Evolutionary conservation across 2,888 invertebrate genomes (phyloP).

Genomic region (Drosophila ustulata): DNA sequence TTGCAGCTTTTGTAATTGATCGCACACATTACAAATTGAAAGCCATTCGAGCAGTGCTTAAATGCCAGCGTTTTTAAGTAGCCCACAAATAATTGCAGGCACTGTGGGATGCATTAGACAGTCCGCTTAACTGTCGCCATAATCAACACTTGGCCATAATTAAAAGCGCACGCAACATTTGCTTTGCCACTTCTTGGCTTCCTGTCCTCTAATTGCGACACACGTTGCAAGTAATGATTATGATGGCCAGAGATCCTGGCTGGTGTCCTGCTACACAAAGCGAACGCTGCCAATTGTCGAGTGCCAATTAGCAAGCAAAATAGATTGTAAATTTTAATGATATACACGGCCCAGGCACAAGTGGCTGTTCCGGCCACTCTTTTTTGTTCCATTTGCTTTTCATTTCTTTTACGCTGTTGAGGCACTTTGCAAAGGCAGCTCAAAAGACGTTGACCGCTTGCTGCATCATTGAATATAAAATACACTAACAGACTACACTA

Average conservation of each 20-base stretch:
- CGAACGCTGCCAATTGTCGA: slow-evolving; percentile 66
- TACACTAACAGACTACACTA: slow-evolving; percentile 40
- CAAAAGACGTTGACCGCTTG: slow-evolving; percentile 79
- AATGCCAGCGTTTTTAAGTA: slow-evolving; percentile 51
- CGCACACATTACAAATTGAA: slow-evolving; percentile 67
- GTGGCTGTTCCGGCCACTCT: slow-evolving; percentile 34
- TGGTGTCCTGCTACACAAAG: slow-evolving; percentile 6
- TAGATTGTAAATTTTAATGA: slow-evolving; percentile 80
- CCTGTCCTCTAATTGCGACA: slow-evolving; percentile 65
- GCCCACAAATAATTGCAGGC: slow-evolving; percentile 57
- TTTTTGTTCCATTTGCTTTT: slow-evolving; percentile 3
- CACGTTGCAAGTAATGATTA: slow-evolving; percentile 74
- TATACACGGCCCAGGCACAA: slow-evolving; percentile 59
- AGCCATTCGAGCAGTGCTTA: slow-evolving; percentile 56
- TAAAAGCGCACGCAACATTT: slow-evolving; percentile 66
- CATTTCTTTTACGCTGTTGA: slow-evolving; percentile 12
- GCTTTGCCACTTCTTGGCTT: slow-evolving; percentile 55
- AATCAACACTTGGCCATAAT: slow-evolving; percentile 66
- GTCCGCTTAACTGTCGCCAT: slow-evolving; percentile 57
- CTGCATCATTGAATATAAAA: slow-evolving; percentile 78
- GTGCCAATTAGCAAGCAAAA: slow-evolving; percentile 80
- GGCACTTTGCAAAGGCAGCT: slow-evolving; percentile 46
- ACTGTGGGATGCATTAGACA: slow-evolving; percentile 27
- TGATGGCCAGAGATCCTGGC: slow-evolving; percentile 55
- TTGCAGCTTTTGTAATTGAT: slow-evolving; percentile 65